Evolutionary conservation across 1,140 invertebrate genomes (phyloP).

Genomic region (Drosophila kurseongensis): DNA sequence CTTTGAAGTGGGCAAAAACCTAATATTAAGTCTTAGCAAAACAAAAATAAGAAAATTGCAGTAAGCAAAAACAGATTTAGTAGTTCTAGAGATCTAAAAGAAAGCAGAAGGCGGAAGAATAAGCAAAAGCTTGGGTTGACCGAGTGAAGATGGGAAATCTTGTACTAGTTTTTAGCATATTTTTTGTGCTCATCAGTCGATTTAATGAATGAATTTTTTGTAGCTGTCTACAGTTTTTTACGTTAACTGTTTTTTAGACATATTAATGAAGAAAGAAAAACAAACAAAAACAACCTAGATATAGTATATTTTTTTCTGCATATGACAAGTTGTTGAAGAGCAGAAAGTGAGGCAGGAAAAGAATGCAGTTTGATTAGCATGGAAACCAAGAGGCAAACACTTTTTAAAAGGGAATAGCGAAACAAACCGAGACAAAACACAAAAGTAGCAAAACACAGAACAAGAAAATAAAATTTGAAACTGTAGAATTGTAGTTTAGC

Average conservation of each 20-base stretch:
- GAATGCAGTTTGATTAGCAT: conserved; percentile 25
- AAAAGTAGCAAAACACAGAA: conserved; percentile 38
- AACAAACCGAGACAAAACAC: conserved; percentile 40
- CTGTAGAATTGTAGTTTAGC: conserved; percentile 65
- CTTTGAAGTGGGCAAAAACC: conserved; percentile 21
- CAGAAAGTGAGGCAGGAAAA: conserved; percentile 15
- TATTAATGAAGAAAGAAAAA: conserved; percentile 53
- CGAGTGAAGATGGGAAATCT: conserved; percentile 42
- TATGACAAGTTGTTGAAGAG: conserved; percentile 26
- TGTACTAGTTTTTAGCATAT: conserved; percentile 81
- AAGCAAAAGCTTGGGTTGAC: conserved; percentile 24
- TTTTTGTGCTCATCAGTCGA: conserved; percentile 82
- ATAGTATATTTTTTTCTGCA: conserved; percentile 66
- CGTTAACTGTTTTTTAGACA: conserved; percentile 75
- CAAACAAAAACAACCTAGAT: conserved; percentile 32
- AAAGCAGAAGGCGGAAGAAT: conserved; percentile 6
- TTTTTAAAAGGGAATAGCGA: conserved; percentile 65
- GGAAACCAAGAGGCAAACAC: conserved; percentile 68
- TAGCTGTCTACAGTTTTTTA: conserved; percentile 81
- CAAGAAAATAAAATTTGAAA: conserved; percentile 48
- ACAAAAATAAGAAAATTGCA: conserved; percentile 56
- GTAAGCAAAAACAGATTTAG: conserved; percentile 59
- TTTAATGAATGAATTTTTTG: conserved; percentile 78
- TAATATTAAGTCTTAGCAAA: conserved; percentile 67
- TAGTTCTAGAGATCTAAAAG: conserved; percentile 58